A percentile compares a stretch with the other conserved stretches of the same genome.
Conservation (phyloP, 2,113 vertebrate genomes). For the Tragelaphus buxtoni region DNA sequence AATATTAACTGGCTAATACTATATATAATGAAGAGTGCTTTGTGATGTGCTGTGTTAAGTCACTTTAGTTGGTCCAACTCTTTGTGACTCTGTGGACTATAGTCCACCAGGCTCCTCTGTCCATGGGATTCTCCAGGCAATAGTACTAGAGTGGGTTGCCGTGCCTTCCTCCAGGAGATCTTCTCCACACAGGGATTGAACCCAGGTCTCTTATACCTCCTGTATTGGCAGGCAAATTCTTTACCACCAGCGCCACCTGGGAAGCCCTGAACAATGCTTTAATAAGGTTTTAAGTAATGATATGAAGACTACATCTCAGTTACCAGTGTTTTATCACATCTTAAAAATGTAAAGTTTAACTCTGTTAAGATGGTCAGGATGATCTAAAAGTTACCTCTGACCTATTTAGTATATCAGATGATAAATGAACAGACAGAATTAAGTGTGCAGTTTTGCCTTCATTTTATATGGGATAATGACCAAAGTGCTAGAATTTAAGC, state of each 20-base stretch:
- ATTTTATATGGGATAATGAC: background rate
- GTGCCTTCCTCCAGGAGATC: background rate
- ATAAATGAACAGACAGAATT: background rate
- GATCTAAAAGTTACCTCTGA: background rate
- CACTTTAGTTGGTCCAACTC: background rate
- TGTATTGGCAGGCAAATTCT: background rate
- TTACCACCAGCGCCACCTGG: background rate
- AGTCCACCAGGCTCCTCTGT: background rate
- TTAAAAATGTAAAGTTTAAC: background rate
- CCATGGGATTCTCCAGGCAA: background rate
- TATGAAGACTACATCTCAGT: background rate
- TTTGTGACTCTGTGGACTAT: background rate
- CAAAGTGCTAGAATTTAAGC: background rate
- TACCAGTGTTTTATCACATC: background rate
- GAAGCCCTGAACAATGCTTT: slow-evolving; percentile 19
- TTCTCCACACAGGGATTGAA: background rate
- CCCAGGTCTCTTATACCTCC: background rate
- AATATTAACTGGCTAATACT: slow-evolving; percentile 62
- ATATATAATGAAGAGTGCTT: slow-evolving; percentile 19
- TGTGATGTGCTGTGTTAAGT: background rate
- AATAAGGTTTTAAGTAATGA: slow-evolving; percentile 3
- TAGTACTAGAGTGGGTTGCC: background rate
- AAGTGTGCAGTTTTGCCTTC: background rate
- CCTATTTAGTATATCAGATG: background rate
- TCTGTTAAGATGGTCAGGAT: background rate